Conservation (phyloP, 2,888 invertebrate genomes). For the Eustalomyia histrio region DNA sequence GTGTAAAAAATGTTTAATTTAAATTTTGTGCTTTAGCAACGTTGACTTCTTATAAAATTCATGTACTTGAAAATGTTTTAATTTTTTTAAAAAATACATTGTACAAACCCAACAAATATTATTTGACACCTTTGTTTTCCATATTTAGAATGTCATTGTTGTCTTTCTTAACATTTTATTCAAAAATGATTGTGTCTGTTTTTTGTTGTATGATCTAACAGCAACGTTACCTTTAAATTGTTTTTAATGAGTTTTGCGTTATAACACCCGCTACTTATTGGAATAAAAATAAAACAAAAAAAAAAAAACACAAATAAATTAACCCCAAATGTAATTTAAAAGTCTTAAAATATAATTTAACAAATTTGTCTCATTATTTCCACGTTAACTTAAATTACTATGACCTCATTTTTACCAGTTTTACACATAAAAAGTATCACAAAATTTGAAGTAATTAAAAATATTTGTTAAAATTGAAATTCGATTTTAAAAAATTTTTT, state of each 20-base stretch:
- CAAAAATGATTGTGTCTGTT: background rate
- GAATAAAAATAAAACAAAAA: background rate
- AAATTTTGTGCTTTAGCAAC: too few species aligned
- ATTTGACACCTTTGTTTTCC: background rate
- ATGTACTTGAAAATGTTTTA: too few species aligned
- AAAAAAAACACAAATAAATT: background rate
- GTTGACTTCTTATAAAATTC: too few species aligned
- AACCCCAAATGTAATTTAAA: conserved; percentile 21
- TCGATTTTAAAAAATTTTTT: too few species aligned
- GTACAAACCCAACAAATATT: background rate
- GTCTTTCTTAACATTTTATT: too few species aligned
- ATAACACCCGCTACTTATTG: background rate
- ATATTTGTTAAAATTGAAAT: too few species aligned
- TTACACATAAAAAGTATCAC: too few species aligned
- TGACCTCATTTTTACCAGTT: conserved; percentile 54
- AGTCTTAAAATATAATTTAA: conserved; percentile 34
- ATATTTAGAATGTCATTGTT: background rate
- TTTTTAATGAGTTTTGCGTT: background rate
- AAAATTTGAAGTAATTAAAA: too few species aligned
- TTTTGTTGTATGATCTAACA: background rate
- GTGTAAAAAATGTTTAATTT: too few species aligned
- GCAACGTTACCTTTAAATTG: background rate
- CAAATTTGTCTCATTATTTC: conserved; percentile 48
- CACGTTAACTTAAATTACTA: conserved; percentile 47
- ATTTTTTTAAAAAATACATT: too few species aligned